phyloP scores from a whole-genome alignment of 35 echinoderm and acorn worm genomes.

The Hemicentrotus pulcherrimus region DNA sequence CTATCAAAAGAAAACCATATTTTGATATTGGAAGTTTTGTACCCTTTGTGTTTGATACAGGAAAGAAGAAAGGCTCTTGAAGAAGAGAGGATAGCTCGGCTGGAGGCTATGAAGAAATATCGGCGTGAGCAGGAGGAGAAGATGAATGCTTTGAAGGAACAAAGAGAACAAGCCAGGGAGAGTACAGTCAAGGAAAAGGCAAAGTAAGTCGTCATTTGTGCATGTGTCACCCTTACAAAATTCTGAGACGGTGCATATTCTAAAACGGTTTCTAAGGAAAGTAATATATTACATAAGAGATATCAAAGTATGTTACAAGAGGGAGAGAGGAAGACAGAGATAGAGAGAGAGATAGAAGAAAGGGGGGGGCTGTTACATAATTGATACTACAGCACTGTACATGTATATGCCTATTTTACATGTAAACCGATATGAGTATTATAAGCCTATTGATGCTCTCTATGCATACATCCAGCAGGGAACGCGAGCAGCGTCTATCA shows the following conservation, averaged over 20 bases:
- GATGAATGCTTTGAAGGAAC: slow-evolving; percentile 73
- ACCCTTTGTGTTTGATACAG: slow-evolving; percentile 7
- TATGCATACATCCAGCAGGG: slow-evolving; percentile 56
- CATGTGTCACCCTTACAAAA: no score
- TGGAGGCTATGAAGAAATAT: slow-evolving; percentile 87
- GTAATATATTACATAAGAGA: no score
- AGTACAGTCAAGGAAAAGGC: slow-evolving; percentile 80
- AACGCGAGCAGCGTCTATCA: slow-evolving; percentile 78
- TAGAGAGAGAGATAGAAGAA: no score
- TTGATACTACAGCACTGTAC: no score
- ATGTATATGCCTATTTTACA: no score
- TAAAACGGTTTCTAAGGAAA: no score
- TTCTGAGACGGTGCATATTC: no score
- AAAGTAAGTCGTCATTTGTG: slow-evolving; percentile 54
- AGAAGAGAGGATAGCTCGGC: slow-evolving; percentile 67
- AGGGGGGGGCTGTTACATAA: no score
- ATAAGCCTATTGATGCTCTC: not conserved
- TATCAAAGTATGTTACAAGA: no score
- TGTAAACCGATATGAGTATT: not conserved
- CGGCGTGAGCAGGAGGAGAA: slow-evolving; percentile 79
- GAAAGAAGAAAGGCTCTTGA: slow-evolving; percentile 89
- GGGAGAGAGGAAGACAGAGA: no score
- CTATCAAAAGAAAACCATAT: no score
- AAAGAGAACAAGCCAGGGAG: slow-evolving; percentile 85
- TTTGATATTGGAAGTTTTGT: not conserved